Evolutionary conservation across 2,797 vertebrate species (phyloP), one percentile per base, ranked within the genome.

Genomic region (Pseudochromis fuscus): DNA sequence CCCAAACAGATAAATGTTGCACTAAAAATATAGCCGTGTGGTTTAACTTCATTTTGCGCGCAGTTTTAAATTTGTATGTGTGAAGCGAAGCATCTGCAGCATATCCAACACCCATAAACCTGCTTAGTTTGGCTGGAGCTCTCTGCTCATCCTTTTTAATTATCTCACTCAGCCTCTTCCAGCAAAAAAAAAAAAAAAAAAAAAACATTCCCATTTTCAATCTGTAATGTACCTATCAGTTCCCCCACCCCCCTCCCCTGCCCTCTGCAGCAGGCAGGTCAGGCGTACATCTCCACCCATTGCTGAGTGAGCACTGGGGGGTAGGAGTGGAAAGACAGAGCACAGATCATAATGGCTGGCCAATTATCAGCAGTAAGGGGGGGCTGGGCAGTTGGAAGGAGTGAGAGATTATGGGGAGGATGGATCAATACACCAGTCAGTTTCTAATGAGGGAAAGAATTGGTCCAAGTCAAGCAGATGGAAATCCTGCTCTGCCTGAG

Each of bases 391-490:
- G 78, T 7, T 56, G 62, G 78, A 79, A 75, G 62, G 75, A 86
- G 77, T 75, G 73, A 79, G 83, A 88, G 88, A 87, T 88, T 91
- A 89, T 87, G 79, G 79, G 70, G 74, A 79, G 81, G 55, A 71
- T 16, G 78, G 90, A 94, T 94, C 94, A 89, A 94, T 95, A 94
- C 83, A 91, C 87, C 87, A 87, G 91, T 87, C 85, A 81, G 84
- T 90, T 90, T 91, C 84, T 93, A 93, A 93, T 92, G 92, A 92
- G 87, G 88, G 87, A 84, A 91, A 88, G 87, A 91, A 94, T 91
- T 88, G 92, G 91, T 92, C 85, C 88, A 79, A 93, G 90, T 88
- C 87, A 89, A 93, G 91, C 92, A 92, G 91, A 94, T 92, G 87
- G 91, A 91, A 90, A 87, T 80, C 88, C 77, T 74, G 62, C 75